phyloP scores from a whole-genome alignment of 1,140 invertebrate genomes.

The Ridgeia piscesae region DNA sequence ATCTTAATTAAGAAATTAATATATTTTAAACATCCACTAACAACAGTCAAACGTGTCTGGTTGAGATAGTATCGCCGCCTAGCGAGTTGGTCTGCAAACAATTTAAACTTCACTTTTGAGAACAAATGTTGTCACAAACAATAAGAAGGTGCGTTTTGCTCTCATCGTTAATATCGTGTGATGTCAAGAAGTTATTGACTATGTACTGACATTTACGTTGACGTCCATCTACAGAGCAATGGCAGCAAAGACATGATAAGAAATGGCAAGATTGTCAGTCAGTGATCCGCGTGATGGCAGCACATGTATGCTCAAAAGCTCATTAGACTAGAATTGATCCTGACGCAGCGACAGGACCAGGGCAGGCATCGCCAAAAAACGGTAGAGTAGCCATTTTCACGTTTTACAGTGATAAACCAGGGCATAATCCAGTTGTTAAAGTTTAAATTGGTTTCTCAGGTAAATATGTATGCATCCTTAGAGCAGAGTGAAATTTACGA shows the following conservation, averaged over 20 bases:
- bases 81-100: background rate
- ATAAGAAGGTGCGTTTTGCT: background rate
- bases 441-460: too few species aligned
- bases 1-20: background rate
- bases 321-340: too few species aligned
- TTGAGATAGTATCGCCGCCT: background rate
- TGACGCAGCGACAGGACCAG: too few species aligned
- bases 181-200: background rate
- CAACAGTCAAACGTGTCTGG: too few species aligned
- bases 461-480: too few species aligned
- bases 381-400: too few species aligned
- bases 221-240: background rate
- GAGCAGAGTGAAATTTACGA: too few species aligned
- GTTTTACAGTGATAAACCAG: too few species aligned
- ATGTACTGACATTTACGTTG: background rate
- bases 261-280: background rate
- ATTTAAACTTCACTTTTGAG: background rate
- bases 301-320: background rate
- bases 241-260: background rate
- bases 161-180: background rate
- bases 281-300: background rate
- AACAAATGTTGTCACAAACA: background rate
- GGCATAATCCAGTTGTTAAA: too few species aligned
- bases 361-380: too few species aligned
- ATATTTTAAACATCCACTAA: background rate